Evolutionary conservation across 92 coral and sea anemone species (phyloP), one percentile per base, ranked within the genome.

Genomic region (Epizoanthus illoricatus): DNA sequence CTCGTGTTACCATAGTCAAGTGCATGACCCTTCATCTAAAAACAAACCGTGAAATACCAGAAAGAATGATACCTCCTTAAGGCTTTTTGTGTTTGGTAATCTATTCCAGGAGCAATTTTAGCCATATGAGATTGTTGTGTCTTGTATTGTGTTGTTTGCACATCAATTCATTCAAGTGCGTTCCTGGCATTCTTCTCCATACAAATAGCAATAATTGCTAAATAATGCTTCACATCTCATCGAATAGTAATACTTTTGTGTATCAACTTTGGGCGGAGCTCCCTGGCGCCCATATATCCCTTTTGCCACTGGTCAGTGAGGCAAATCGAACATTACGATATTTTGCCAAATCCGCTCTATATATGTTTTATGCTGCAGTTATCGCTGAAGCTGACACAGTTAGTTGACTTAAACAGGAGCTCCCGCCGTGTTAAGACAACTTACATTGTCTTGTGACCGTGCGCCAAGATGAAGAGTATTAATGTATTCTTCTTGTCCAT

Each of bases 51-150:
- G 55, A 49, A 2, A 49, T 8, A 49, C 49, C 56, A 49, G 56
- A 8, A 49, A 49, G 56, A 49, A 49, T 52, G 56, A 15, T 52
- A 7, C 16, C 56, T 52, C 15, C 56, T 52, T 52, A 10, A 52
- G 0, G 15, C 15, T 52, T 52, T 52, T 10, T 52, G 56, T 52
- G 15, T 52, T 49, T 12, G 0, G 15, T 4, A 78, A 63, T 12
- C 82, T 63, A 78, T 78, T 78, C 24, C 71, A 78, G 82, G 65
- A 78, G 71, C 82, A 63, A 43, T 78, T 45, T 21, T 78, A 78
- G 82, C 24, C 71, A 78, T 63, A 42, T 78, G 49, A 45, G 43
- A 19, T 5, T 63, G 61, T 43, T 63, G 64, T 78, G 61, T 2
- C 43, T 10, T 9, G 60, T 78, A 78, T 78, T 78, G 61, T 78